Conservation (phyloP, 1,140 invertebrate genomes). For the Cyrtorhinus lividipennis region DNA sequence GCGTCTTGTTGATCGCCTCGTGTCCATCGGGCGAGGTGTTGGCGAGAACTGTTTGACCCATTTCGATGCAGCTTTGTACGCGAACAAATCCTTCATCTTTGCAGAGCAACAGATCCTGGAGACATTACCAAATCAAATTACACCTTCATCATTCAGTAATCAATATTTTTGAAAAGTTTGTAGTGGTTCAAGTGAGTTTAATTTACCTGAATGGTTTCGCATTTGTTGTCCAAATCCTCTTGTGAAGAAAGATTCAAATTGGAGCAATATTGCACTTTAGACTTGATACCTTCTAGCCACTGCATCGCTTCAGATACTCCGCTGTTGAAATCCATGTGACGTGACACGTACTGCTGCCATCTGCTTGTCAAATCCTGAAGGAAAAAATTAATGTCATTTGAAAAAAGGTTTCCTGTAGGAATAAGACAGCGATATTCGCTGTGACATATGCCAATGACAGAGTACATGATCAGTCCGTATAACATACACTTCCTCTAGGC, state of each 20-base stretch:
- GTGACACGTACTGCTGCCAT: constrained; percentile 83
- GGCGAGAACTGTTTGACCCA: constrained; percentile 79
- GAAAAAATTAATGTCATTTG: constrained; percentile 1
- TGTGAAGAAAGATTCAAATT: constrained; percentile 65
- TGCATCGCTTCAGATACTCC: constrained; percentile 60
- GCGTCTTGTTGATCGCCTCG: constrained; percentile 63
- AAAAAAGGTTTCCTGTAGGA: too few species aligned
- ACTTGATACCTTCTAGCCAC: constrained; percentile 73
- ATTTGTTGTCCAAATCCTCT: constrained; percentile 70
- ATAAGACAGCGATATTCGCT: too few species aligned
- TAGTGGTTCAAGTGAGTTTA: constrained; percentile 1
- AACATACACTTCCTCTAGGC: too few species aligned
- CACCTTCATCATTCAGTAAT: not conserved
- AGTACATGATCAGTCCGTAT: too few species aligned
- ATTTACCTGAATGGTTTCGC: constrained; percentile 49
- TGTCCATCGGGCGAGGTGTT: constrained; percentile 83
- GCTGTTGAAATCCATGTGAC: constrained; percentile 76
- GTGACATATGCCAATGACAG: too few species aligned
- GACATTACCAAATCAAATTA: constrained; percentile 13
- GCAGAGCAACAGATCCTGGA: constrained; percentile 63
- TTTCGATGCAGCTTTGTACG: constrained; percentile 69
- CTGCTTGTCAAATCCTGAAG: constrained; percentile 59
- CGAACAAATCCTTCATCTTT: constrained; percentile 86
- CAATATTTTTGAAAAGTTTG: not conserved
- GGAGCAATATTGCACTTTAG: constrained; percentile 69